Evolutionary conservation across 2,888 invertebrate genomes (phyloP).

Genomic region (Rutpela maculata): DNA sequence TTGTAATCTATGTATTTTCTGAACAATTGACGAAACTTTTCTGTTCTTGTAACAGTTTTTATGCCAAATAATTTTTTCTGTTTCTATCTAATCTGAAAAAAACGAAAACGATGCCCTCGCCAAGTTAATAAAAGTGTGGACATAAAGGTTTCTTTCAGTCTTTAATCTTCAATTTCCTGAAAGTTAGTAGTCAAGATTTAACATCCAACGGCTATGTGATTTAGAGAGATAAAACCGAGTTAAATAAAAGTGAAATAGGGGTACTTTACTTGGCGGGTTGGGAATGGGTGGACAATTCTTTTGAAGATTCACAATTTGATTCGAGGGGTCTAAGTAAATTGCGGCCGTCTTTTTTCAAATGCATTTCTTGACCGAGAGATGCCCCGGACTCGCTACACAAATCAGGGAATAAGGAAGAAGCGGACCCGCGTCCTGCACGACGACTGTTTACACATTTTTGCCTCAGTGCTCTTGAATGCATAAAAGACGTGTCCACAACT

Average conservation of each 20-base stretch:
- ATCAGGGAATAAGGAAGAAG: constrained; percentile 32
- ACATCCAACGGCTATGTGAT: constrained; percentile 67
- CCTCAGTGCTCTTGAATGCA: constrained; percentile 61
- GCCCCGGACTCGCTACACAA: constrained; percentile 34
- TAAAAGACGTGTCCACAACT: constrained; percentile 42
- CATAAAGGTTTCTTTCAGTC: constrained; percentile 52
- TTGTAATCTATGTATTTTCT: too few species aligned
- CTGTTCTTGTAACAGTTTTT: too few species aligned
- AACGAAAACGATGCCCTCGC: neutral
- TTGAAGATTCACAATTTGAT: constrained; percentile 71
- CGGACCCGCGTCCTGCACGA: constrained; percentile 45
- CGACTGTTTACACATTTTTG: constrained; percentile 65
- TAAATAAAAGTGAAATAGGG: constrained; percentile 72
- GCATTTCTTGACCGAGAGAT: constrained; percentile 15
- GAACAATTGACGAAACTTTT: too few species aligned
- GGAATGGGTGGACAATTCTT: constrained; percentile 64
- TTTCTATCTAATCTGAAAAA: constrained; percentile 2
- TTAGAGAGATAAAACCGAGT: constrained; percentile 70
- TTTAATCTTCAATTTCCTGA: constrained; percentile 69
- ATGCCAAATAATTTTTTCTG: too few species aligned
- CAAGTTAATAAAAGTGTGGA: constrained; percentile 32
- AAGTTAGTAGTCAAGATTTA: constrained; percentile 67
- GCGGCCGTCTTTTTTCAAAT: constrained; percentile 67
- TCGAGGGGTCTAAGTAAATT: constrained; percentile 74
- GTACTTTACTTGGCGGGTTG: constrained; percentile 64